phyloP scores from a whole-genome alignment of 2,113 vertebrate genomes.

The Solea solea region DNA sequence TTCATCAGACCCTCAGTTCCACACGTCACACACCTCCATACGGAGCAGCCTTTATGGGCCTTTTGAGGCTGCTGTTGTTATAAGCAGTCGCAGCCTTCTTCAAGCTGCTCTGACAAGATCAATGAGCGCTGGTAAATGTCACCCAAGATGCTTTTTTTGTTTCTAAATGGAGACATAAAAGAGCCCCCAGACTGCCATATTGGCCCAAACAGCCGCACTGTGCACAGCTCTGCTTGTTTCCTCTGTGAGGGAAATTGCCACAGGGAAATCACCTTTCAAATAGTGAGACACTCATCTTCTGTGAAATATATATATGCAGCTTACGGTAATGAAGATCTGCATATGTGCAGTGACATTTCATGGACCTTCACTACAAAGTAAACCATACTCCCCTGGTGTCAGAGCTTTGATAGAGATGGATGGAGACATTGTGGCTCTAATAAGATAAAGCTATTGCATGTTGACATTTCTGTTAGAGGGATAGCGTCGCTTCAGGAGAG shows the following conservation, averaged over 20 bases:
- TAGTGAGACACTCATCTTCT: slow-evolving; percentile 14
- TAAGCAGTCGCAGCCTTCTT: not conserved
- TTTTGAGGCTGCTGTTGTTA: slow-evolving; percentile 6
- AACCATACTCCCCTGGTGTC: slow-evolving; percentile 1
- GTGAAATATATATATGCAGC: slow-evolving; percentile 41
- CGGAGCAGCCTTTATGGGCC: not conserved
- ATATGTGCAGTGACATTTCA: slow-evolving; percentile 68
- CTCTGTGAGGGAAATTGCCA: not conserved
- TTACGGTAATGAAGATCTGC: slow-evolving; percentile 55
- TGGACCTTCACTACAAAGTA: slow-evolving; percentile 57
- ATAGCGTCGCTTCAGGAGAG: not conserved
- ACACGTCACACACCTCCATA: not conserved
- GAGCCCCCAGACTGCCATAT: slow-evolving; percentile 46
- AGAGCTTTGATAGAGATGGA: slow-evolving; percentile 58
- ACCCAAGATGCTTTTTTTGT: slow-evolving; percentile 44
- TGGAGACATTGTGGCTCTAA: slow-evolving; percentile 24
- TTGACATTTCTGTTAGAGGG: slow-evolving; percentile 62
- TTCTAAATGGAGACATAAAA: slow-evolving; percentile 57
- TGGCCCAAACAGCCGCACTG: slow-evolving; percentile 33
- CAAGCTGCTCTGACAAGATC: slow-evolving; percentile 32
- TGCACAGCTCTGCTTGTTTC: slow-evolving; percentile 12
- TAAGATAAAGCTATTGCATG: slow-evolving; percentile 34
- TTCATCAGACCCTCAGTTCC: too few species aligned
- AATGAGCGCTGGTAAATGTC: slow-evolving; percentile 44
- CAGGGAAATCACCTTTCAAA: slow-evolving; percentile 59